phyloP scores from a whole-genome alignment of 1,140 invertebrate genomes.

The Teleogryllus occipitalis region DNA sequence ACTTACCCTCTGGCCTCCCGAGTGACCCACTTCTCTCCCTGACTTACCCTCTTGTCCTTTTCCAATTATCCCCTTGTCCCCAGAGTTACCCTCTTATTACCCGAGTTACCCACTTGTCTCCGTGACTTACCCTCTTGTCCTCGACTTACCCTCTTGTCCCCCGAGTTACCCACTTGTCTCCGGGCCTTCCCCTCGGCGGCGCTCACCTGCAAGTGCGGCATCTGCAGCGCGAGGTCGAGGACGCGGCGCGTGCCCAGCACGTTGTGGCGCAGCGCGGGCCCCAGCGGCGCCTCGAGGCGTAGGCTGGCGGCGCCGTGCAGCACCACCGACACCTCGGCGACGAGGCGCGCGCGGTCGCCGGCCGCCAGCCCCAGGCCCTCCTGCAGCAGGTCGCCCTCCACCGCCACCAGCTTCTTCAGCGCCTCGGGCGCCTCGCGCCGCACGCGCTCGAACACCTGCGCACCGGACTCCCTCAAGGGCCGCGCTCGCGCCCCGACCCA shows the following conservation, averaged over 20 bases:
- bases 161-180: too few relatives aligned
- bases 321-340: slow-evolving; percentile 47
- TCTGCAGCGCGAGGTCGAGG: slow-evolving; percentile 31
- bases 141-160: too few relatives aligned
- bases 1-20: too few relatives aligned
- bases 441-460: slow-evolving; percentile 36
- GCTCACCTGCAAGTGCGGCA: slow-evolving; percentile 29
- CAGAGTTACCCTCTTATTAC: too few relatives aligned
- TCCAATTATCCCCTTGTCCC: too few relatives aligned
- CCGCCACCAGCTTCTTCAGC: slow-evolving; percentile 41
- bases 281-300: slow-evolving; percentile 25
- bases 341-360: slow-evolving; percentile 29
- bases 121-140: too few relatives aligned
- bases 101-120: too few relatives aligned
- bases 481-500: too few relatives aligned
- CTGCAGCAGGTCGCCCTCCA: slow-evolving; percentile 36
- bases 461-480: neutral
- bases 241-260: slow-evolving; percentile 32
- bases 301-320: slow-evolving; percentile 58
- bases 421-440: slow-evolving; percentile 28
- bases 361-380: slow-evolving; percentile 26
- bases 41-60: too few relatives aligned
- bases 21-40: too few relatives aligned
- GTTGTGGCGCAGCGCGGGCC: slow-evolving; percentile 27
- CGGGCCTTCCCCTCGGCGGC: too few relatives aligned